Conservation (phyloP, 64 coral and sea anemone genomes). For the Pocillopora damicornis region DNA sequence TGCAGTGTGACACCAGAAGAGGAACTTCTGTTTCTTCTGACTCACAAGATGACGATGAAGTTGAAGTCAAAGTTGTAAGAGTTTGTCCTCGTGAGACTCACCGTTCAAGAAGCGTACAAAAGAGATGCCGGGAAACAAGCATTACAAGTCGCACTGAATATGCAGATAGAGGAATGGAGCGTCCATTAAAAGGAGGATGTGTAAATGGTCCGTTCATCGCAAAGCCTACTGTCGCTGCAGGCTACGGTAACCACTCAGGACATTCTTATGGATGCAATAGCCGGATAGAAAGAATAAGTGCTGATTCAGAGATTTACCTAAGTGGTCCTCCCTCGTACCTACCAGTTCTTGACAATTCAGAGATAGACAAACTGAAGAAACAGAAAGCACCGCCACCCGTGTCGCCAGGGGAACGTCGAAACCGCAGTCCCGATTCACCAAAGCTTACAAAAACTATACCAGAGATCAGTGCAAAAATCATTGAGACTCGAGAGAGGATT, state of each 20-base stretch:
- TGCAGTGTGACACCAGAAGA: background rate
- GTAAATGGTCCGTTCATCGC: background rate
- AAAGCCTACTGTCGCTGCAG: too few species aligned
- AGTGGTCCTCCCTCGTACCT: background rate
- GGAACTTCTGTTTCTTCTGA: too few species aligned
- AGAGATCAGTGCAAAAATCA: constrained; percentile 32
- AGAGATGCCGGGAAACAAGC: background rate
- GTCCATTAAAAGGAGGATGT: background rate
- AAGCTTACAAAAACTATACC: background rate
- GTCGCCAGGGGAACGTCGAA: background rate
- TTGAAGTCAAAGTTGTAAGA: background rate
- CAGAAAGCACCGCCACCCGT: background rate
- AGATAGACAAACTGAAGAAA: background rate
- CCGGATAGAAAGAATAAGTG: too few species aligned
- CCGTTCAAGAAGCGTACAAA: background rate
- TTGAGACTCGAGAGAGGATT: constrained; percentile 48
- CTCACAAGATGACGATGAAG: background rate
- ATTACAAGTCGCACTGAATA: background rate
- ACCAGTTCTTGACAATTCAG: background rate
- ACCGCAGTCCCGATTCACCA: background rate
- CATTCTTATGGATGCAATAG: background rate
- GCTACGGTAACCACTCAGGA: background rate
- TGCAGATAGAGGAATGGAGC: background rate
- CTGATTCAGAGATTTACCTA: background rate
- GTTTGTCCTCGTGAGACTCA: background rate